These are phyloP conservation scores for Pseudolaguvia tuberculata DNA, from an alignment of 2,113 vertebrate genomes.

Conservation along the genomic window DNA sequence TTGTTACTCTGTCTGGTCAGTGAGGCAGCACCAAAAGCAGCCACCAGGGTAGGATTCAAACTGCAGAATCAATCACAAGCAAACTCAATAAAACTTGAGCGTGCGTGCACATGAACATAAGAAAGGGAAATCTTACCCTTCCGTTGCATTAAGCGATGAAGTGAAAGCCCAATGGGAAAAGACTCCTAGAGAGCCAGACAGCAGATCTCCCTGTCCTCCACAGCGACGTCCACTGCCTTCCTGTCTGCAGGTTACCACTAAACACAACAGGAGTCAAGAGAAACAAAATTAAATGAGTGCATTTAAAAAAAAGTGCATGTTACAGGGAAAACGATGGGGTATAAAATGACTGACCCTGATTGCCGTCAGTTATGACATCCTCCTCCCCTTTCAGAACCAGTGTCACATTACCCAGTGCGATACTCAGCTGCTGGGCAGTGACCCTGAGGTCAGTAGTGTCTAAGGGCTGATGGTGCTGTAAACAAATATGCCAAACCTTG, in stretches of 20 bases:
- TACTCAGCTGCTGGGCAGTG: slow-evolving; percentile 81
- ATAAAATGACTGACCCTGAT: slow-evolving; percentile 73
- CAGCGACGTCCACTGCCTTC: slow-evolving; percentile 89
- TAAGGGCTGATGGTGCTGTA: slow-evolving; percentile 77
- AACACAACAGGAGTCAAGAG: not conserved
- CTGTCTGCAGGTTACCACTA: slow-evolving; percentile 80
- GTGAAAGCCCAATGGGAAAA: slow-evolving; percentile 87
- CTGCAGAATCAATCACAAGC: slow-evolving; percentile 44
- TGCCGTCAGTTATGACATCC: slow-evolving; percentile 89
- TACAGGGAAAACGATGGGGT: not conserved
- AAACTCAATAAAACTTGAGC: not conserved
- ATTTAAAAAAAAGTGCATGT: not conserved
- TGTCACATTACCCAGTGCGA: slow-evolving; percentile 88
- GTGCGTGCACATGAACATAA: not conserved
- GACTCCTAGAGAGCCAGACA: slow-evolving; percentile 86
- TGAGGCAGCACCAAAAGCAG: slow-evolving; percentile 84
- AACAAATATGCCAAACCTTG: slow-evolving; percentile 8
- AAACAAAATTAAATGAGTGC: not conserved
- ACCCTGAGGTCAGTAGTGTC: slow-evolving; percentile 73
- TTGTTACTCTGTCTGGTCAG: slow-evolving; percentile 86
- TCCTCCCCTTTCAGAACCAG: slow-evolving; percentile 87
- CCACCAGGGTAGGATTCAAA: slow-evolving; percentile 81
- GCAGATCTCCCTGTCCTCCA: slow-evolving; percentile 92
- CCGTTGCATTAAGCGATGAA: slow-evolving; percentile 73
- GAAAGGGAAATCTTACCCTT: slow-evolving; percentile 66